Base-by-base conservation (phyloP, 2,888 invertebrate species). In the Rhingia rostrata region DNA sequence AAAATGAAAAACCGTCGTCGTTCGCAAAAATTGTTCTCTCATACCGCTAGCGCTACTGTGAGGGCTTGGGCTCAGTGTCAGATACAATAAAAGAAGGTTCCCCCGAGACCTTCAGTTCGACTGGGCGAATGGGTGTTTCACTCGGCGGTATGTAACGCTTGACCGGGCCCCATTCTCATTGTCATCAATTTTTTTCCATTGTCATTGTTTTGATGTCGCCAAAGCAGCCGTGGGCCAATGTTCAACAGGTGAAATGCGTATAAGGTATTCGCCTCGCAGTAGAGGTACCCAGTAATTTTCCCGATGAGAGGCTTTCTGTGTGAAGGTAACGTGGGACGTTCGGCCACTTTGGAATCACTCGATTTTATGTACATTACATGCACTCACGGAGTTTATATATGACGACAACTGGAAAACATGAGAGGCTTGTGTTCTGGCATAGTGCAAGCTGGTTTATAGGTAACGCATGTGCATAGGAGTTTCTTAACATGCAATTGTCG, bases 231-330 rank as follows among this genome's bases (percentile, higher is more conserved):
- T 32, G 4, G 43, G 60, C 70, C 54, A 77, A 60, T 66, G 64
- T 61, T 67, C 66, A 60, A 66, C 75, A 75, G 56, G 75, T 75
- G 35, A 67, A 73, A 78, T 78, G 66, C 66, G 78, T 82, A 56
- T 72, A 37, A 47, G 49, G 37, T 51, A 67, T 61, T 73, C 60
- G 49, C 56, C 53, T 51, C 53, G 43, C n/a, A 2, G 22, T 22
- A 2, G 2, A 22, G 12, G 61, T 63, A 80, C 43, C 72, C 66
- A 87, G 87, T 88, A 88, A 90, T 90, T 90, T 90, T 90, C 90
- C 83, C 88, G 88, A 88, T 90, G 90, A 90, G 87, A 89, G 89
- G 88, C 88, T 90, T 90, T 90, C 90, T 89, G 88, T 90, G 90
- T 90, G 90, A 90, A 90, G 90, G 90, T 90, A 90, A 88, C 88